Conservation (phyloP, 2,797 vertebrate genomes). For the Mormyrus proboscirostris region DNA sequence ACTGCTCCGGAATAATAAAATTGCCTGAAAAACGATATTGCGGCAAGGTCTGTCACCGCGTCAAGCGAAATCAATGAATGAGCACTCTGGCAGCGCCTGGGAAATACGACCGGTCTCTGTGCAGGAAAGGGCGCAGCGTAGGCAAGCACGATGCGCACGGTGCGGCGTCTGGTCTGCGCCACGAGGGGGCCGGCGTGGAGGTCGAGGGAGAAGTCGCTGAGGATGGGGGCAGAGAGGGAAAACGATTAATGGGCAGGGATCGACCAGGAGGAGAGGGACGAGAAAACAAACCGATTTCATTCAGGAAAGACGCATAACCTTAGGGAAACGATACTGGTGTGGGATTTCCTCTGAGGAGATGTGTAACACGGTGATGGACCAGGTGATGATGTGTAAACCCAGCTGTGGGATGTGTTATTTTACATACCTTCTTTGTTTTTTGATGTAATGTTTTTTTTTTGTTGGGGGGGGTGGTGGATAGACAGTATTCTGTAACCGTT, state of each 20-base stretch:
- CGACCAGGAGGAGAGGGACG: background rate
- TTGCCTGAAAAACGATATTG: constrained; percentile 1
- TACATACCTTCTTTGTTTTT: background rate
- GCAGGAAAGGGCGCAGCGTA: background rate
- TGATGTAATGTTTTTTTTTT: background rate
- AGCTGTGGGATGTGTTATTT: background rate
- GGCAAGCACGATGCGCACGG: background rate
- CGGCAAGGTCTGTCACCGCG: background rate
- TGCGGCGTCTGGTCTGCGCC: background rate
- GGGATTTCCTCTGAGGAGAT: background rate
- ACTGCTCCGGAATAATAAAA: background rate
- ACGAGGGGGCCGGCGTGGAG: background rate
- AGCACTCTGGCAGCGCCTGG: background rate
- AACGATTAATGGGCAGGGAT: background rate
- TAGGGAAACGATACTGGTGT: background rate
- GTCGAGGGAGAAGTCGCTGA: background rate
- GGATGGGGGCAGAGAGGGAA: background rate
- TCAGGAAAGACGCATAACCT: background rate
- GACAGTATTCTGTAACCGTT: background rate
- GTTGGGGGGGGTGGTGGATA: background rate
- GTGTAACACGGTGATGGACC: background rate
- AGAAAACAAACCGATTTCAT: background rate
- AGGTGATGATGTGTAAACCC: background rate
- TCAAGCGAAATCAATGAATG: background rate
- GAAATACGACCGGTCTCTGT: background rate